Conservation (phyloP, 2,113 vertebrate genomes). For the Solea solea region DNA sequence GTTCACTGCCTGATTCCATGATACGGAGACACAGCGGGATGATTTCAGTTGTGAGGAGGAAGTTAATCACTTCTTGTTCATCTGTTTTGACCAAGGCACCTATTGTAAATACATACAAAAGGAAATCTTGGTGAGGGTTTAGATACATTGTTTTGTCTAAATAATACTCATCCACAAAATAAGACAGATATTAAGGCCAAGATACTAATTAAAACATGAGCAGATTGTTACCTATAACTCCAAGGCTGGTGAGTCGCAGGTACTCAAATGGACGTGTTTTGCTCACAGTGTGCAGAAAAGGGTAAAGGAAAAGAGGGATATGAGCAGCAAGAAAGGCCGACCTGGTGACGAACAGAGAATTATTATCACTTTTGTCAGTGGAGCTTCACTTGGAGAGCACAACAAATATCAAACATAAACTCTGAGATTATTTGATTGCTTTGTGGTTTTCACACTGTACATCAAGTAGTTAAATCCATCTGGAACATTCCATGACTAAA, state of each 20-base stretch:
- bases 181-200: neutral
- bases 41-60: constrained; percentile 97
- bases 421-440: too few relatives aligned
- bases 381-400: neutral
- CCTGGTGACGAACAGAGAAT: constrained; percentile 73
- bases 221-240: constrained; percentile 89
- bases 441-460: too few relatives aligned
- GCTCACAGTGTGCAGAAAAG: constrained; percentile 97
- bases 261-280: constrained; percentile 98
- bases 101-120: constrained; percentile 56
- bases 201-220: neutral
- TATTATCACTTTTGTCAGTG: constrained; percentile 1
- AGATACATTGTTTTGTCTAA: neutral
- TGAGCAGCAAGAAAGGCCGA: constrained; percentile 97
- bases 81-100: constrained; percentile 98
- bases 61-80: constrained; percentile 99
- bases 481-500: neutral
- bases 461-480: neutral
- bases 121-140: neutral
- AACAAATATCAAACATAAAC: neutral
- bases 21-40: constrained; percentile 97
- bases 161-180: neutral
- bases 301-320: constrained; percentile 97
- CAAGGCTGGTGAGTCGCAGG: constrained; percentile 95
- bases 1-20: constrained; percentile 98